Evolutionary conservation across 2,888 invertebrate species (phyloP).

Genomic region (Ethmia dodecea): DNA sequence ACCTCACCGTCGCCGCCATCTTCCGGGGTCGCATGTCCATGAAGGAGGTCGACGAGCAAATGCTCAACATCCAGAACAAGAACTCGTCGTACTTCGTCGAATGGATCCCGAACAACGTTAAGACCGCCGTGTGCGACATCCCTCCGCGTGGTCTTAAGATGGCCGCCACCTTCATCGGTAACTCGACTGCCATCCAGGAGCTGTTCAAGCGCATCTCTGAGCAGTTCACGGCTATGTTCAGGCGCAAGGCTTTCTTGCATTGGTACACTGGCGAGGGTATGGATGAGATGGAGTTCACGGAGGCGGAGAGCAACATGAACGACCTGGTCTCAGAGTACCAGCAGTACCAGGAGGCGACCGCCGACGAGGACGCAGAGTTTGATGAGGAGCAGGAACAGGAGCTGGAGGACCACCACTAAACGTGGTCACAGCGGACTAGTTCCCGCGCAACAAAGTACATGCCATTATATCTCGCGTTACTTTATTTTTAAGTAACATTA

Average conservation of each 20-base stretch:
- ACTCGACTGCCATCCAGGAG: slow-evolving; percentile 95
- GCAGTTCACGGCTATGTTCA: slow-evolving; percentile 97
- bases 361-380: slow-evolving; percentile 89
- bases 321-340: slow-evolving; percentile 94
- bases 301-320: slow-evolving; percentile 97
- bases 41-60: slow-evolving; percentile 94
- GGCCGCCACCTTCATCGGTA: slow-evolving; percentile 96
- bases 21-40: slow-evolving; percentile 96
- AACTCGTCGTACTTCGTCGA: slow-evolving; percentile 82
- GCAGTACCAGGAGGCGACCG: slow-evolving; percentile 93
- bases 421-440: slow-evolving; percentile 18
- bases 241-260: slow-evolving; percentile 97
- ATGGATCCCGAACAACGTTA: slow-evolving; percentile 93
- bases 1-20: slow-evolving; percentile 93
- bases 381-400: slow-evolving; percentile 86
- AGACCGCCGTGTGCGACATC: slow-evolving; percentile 89
- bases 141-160: slow-evolving; percentile 95
- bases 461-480: slow-evolving; percentile 68
- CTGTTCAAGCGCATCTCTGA: slow-evolving; percentile 94
- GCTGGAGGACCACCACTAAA: slow-evolving; percentile 76
- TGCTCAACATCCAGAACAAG: slow-evolving; percentile 88
- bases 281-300: slow-evolving; percentile 98
- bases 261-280: slow-evolving; percentile 98
- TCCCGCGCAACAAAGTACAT: slow-evolving; percentile 44
- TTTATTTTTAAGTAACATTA: slow-evolving; percentile 57